Evolutionary conservation across 1,140 invertebrate genomes (phyloP), one percentile per base, ranked within the genome.

Genomic region (Bombus ignitus): DNA sequence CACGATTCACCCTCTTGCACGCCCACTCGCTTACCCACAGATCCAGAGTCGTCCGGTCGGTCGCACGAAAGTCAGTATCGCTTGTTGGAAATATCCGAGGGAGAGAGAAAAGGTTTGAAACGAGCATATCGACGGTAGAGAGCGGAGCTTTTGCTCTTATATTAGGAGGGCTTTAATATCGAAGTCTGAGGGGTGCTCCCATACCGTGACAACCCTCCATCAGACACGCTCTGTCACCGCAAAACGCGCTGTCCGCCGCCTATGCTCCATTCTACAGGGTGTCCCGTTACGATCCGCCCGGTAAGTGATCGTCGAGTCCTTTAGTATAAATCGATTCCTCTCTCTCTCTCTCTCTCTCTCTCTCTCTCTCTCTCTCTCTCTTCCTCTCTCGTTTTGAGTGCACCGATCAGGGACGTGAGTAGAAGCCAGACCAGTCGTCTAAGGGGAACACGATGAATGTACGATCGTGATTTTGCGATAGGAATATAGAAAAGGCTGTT

Each of bases 161-260:
- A 94, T 94, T 93, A 94, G 92, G 88, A 94, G 92, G 91, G 92
- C 92, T 94, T 94, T 94, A 94, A 94, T 94, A 94, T 94, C 91
- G 91, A 92, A 93, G 92, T 92, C 92, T 90, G 88, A 94, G 92
- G 93, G 93, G 92, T 93, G 92, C 89, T 93, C 91, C 93, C 89
- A 84, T 87, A 91, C 92, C 92, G 92, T 92, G 93, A 94, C 94
- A 93, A 93, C 92, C 93, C 93, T 94, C 92, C 93, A 94, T 94
- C 93, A 93, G 93, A 94, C 93, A 94, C 92, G 93, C 93, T 94
- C 93, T 94, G 94, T 94, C 94, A 94, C 94, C 94, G 93, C 93
- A 94, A 94, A 94, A 94, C 93, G 92, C 93, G 92, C 91, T 91
- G 91, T 91, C 91, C 91, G 88, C 92, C 92, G 91, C 88, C 88